Evolutionary conservation across 2,888 invertebrate genomes (phyloP), one percentile per base, ranked within the genome.

Genomic region (Leptinotarsa juncta): DNA sequence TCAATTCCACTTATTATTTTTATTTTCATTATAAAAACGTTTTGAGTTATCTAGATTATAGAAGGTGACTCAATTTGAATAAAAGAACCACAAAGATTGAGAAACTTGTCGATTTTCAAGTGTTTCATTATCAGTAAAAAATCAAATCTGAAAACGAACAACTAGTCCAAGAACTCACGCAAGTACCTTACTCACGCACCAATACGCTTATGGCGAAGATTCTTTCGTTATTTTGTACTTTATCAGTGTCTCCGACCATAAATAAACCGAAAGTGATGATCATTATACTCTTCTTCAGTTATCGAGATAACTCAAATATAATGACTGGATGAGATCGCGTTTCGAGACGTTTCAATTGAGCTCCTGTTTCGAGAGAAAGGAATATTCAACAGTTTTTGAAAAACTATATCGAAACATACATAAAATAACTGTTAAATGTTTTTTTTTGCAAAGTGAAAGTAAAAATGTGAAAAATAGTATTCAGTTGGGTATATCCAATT

Each of bases 301-400:
- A 57, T 23, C 15, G 57, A 57, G 57, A 57, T 23, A 57, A 23
- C 57, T 23, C 53, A 53, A 53, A 18, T 53, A 20, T 57, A 57
- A 26, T 57, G 12, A 57, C 57, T 57, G 15, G 23, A 20, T 23
- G 15, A 57, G 18, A 57, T 57, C 15, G 14, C 23, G 23, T 57
- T 57, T 57, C 15, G 15, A 57, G 23, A 23, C 4, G 4, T 14
- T 57, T 57, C 23, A 57, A 23, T 4, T 1, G 12, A 57, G 10
- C 23, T 57, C 23, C 57, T 57, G 23, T 57, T 23, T 14, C 23
- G 23, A 23, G 4, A 15, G 15, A 23, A 57, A 57, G 23, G 15
- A 23, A 1, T 14, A 57, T 57, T 57, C 10, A 57, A 26, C 57
- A 57, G 57, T 23, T 20, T 57, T 16, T 20, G 12, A 3, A 57